A percentile compares a stretch with the other conserved stretches of the same genome.
phyloP scores from a whole-genome alignment of 2,113 vertebrate genomes.

The Grus americana region DNA sequence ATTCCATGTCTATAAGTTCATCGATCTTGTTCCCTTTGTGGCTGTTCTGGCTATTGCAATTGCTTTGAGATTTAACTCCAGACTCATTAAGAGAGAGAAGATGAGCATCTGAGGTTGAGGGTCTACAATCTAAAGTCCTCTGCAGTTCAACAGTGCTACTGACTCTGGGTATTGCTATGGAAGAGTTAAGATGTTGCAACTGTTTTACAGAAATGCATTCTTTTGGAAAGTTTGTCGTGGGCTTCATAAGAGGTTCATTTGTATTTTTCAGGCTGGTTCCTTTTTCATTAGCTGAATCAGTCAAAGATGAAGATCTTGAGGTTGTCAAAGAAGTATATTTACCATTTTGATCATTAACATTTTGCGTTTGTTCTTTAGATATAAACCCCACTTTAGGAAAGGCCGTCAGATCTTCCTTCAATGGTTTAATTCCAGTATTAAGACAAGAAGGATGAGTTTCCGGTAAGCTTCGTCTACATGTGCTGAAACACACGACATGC shows the following conservation, averaged over 20 bases:
- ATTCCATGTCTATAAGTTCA: constrained; percentile 40
- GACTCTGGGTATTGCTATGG: constrained; percentile 32
- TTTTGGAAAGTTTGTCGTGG: constrained; percentile 48
- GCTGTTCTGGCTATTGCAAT: not conserved
- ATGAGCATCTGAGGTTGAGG: constrained; percentile 66
- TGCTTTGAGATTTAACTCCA: constrained; percentile 46
- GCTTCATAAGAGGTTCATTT: constrained; percentile 36
- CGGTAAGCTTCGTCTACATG: constrained; percentile 68
- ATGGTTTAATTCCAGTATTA: constrained; percentile 58
- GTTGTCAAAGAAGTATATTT: constrained; percentile 48
- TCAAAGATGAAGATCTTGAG: constrained; percentile 5
- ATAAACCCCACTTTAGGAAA: constrained; percentile 54
- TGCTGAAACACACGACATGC: constrained; percentile 55
- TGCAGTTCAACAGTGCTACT: constrained; percentile 54
- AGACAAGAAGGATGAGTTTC: constrained; percentile 74
- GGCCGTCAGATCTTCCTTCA: constrained; percentile 42
- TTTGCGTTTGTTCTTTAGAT: constrained; percentile 58
- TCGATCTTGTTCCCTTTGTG: constrained; percentile 56
- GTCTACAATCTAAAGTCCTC: constrained; percentile 65
- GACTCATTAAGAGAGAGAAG: constrained; percentile 22
- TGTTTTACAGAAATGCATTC: constrained; percentile 44
- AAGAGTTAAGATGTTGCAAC: constrained; percentile 22
- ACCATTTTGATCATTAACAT: constrained; percentile 43
- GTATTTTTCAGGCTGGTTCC: constrained; percentile 44
- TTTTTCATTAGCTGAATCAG: constrained; percentile 19